Base-by-base conservation (phyloP, 1,140 invertebrate species). In the Drosophila kohkoa region DNA sequence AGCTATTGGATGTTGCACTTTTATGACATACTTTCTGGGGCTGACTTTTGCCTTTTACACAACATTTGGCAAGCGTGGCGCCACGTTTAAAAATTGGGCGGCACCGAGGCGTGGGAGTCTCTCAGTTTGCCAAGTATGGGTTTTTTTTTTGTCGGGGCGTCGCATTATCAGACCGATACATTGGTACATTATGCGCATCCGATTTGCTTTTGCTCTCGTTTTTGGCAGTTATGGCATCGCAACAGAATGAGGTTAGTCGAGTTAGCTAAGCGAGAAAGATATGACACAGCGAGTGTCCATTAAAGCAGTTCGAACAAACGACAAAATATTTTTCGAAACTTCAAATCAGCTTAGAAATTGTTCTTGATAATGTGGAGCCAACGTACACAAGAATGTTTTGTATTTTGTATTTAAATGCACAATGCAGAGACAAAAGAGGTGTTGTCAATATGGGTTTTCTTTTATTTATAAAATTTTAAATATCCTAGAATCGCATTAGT, bases 101-200 rank as follows among this genome's bases (percentile, higher is more conserved):
- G 71, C 7, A 16, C 35, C 16, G 16, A 30, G 30, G 48, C 16
- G 45, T 49, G 45, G 67, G 59, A 51, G 52, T 28, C 60, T 41
- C 25, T 49, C 43, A 43, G 85, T 48, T 67, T 83, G 80, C 83
- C 80, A 87, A 80, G 66, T 63, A 59, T 66, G 20, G 3, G 3
- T 76, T 43, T 41, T 62, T 64, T 64, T 52, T 52, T 55, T 66
- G 16, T 20, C 48, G 57, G 65, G 70, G 64, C 85, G 66, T 74
- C 71, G 68, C 80, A 89, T 88, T 88, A 89, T 88, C 85, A 81
- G 83, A 57, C 63, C 85, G 85, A 88, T 88, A 88, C 85, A 88
- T 89, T 83, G 81, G 77, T 70, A 83, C 85, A 88, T 88, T 88
- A 88, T 88, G 85, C 85, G 70, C 83, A 81, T 88, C 81, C 83